Evolutionary conservation across 2,113 vertebrate species (phyloP), one percentile per base, ranked within the genome.

Genomic region (Microtus richardsoni): DNA sequence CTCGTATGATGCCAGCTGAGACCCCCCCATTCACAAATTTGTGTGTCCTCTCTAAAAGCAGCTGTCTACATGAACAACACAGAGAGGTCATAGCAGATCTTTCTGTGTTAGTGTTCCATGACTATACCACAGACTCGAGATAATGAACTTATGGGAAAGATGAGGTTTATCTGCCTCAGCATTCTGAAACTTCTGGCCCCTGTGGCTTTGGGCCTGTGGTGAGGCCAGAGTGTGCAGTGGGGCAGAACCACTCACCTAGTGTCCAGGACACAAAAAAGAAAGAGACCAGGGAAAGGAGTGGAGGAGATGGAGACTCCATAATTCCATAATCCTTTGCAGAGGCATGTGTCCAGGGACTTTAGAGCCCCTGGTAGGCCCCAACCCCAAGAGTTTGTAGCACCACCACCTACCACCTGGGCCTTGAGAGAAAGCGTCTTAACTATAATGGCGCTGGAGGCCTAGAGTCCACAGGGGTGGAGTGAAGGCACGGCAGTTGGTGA

Each of bases 1-100:
- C 14, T 11, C 0, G 1, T 2, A 16, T 70, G 26, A 0, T 3
- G 26, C 70, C 26, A 22, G 30, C 33, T 3, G 36, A 17, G 58
- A 28, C 22, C 30, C 41, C n/a, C 11, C 52, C 19, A 0, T 17
- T 1, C 2, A 39, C 28, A n/a, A 64, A 36, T 3, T 2, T 7
- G 0, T 7, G 3, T 13, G 3, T 36, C 9, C 19, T 14, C 41
- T 86, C 77, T 68, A 22, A 9, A 64, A 39, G 60, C 68, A 47
- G 47, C 74, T 2, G 12, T 71, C 78, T 52, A 1, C 16, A 17
- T 5, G 1, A 3, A 41, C 44, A 60, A 26, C 64, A 24, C 79
- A 12, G 30, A 17, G 4, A 77, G 2, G 4, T 24, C 39, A 0
- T 0, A 30, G 70, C 54, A n/a, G 60, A 9, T 44, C 47, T 49